phyloP scores from a whole-genome alignment of 2,797 vertebrate species.

The Perodicticus potto region DNA sequence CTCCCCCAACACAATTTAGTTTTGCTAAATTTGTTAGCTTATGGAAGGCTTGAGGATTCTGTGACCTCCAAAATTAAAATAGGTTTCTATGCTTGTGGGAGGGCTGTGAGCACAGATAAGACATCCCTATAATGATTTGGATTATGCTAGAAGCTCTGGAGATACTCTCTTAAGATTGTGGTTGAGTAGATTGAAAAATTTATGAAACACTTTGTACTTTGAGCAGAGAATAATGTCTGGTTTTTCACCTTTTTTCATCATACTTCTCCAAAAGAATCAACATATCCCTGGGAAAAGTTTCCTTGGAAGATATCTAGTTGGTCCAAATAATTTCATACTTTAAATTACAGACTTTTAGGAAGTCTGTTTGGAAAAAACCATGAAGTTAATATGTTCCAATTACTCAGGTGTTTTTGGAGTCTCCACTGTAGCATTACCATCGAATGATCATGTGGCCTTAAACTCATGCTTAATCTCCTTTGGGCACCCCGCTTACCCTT shows the following conservation, averaged over 20 bases:
- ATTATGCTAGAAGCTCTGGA: background rate
- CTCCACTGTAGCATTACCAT: background rate
- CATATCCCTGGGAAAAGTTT: background rate
- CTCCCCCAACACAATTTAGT: background rate
- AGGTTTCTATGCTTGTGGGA: background rate
- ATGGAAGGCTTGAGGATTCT: background rate
- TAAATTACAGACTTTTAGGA: background rate
- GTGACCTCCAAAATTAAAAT: background rate
- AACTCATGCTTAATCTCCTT: background rate
- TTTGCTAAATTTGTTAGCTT: background rate
- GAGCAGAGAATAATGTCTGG: background rate
- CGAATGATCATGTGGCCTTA: background rate
- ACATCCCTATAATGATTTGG: background rate
- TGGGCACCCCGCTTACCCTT: background rate
- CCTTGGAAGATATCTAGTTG: background rate
- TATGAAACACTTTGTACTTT: background rate
- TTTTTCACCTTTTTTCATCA: background rate
- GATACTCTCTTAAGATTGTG: background rate
- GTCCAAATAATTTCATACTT: constrained; percentile 19
- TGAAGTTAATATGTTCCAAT: background rate
- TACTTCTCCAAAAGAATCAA: background rate
- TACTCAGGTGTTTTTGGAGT: background rate
- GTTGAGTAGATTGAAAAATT: background rate
- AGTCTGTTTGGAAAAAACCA: background rate
- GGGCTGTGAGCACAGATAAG: background rate